A percentile compares a stretch with the other conserved stretches of the same genome.
Evolutionary conservation across 2,888 invertebrate genomes (phyloP).

Genomic region (Branchinecta sandiegonensis): DNA sequence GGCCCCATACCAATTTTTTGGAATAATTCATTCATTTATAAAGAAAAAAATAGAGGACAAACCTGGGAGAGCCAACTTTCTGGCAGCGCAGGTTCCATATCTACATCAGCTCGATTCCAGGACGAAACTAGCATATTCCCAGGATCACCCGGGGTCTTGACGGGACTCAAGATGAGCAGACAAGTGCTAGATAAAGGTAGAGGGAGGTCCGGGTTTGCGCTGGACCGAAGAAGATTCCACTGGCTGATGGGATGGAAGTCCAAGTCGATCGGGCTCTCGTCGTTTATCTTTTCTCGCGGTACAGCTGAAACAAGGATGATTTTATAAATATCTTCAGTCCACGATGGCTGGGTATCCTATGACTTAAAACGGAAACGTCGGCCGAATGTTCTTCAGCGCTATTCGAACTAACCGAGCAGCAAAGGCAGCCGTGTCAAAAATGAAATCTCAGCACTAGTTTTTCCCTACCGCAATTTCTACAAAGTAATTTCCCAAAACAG

Average conservation of each 20-base stretch:
- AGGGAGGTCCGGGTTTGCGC: constrained; percentile 20
- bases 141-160: constrained; percentile 32
- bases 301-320: constrained; percentile 39
- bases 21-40: no score
- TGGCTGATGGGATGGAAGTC: constrained; percentile 72
- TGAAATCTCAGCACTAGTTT: no score
- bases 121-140: constrained; percentile 42
- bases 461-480: no score
- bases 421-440: no score
- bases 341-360: no score
- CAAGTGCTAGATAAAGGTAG: constrained; percentile 25
- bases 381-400: no score
- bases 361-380: no score
- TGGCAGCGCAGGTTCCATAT: constrained; percentile 42
- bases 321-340: no score
- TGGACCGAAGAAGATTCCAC: constrained; percentile 54
- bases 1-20: no score
- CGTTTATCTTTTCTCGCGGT: constrained; percentile 68
- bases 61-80: constrained; percentile 76
- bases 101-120: constrained; percentile 41
- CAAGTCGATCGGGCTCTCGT: constrained; percentile 71
- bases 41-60: constrained; percentile 19
- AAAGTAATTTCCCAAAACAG: no score
- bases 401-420: no score
- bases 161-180: constrained; percentile 21